Base-by-base conservation (phyloP, 2,797 vertebrate species). In the Lagocephalus sceleratus region DNA sequence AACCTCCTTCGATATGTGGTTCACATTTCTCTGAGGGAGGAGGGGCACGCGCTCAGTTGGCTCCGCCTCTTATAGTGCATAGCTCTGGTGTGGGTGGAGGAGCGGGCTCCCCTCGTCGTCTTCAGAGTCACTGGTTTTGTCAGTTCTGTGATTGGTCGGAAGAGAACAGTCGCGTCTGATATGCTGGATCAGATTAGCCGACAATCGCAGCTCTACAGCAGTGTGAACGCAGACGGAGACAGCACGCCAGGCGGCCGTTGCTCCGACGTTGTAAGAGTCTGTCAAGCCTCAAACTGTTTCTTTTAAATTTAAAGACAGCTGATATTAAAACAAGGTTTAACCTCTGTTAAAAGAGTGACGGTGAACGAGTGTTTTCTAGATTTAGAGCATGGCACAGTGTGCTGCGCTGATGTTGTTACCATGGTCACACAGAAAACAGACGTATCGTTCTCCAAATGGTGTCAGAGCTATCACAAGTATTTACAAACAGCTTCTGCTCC, bases 21-120 rank as follows among this genome's bases (percentile, higher is more conserved):
- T 86, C 78, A 81, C 79, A 82, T 82, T 79, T 75, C 60, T 78
- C 51, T 45, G 82, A 82, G 74, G 73, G 53, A 73, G 68, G 2
- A 0, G 47, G 66, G 71, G 53, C 20, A 35, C 16, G 0, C 19
- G 21, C 11, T 16, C 51, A 3, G 47, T 35, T 54, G 46, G 26
- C 20, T 25, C 48, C 6, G 43, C 70, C 67, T 73, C 63, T 61
- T 68, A 74, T 35, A 81, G 84, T 87, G 88, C 82, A 86, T 87
- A 87, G 81, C 69, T 81, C 85, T 73, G 64, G 35, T 46, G 4
- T 10, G 20, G 64, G 6, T 3, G 56, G 64, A 73, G 71, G 68
- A 73, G 57, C 48, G 20, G 16, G 59, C 66, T 61, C 76, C 66
- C 51, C 64, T 50, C 19, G 49, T 71, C 26, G 5, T 26, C 44